Conservation (phyloP, 1,140 invertebrate species). For the Carposina sasakii region DNA sequence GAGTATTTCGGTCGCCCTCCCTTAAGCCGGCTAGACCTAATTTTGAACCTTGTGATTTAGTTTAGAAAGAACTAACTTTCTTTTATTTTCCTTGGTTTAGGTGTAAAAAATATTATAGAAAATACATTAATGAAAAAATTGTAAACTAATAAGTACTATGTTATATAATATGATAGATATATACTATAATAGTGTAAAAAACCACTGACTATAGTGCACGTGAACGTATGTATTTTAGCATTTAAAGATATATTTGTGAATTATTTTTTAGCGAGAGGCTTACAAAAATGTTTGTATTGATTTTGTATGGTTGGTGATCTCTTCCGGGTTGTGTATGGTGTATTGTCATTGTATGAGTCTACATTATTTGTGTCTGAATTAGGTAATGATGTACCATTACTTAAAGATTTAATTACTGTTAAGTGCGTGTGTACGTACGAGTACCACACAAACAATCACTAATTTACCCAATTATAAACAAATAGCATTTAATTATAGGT, state of each 20-base stretch:
- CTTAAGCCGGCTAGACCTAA: slow-evolving; percentile 19
- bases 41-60: slow-evolving; percentile 40
- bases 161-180: slow-evolving; percentile 5
- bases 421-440: no score
- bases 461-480: no score
- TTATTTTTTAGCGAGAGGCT: slow-evolving; percentile 10
- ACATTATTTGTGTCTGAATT: no score
- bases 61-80: slow-evolving; percentile 26
- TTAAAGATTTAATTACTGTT: no score
- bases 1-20: no score
- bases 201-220: slow-evolving; percentile 22
- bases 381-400: no score
- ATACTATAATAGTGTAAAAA: slow-evolving; percentile 20
- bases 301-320: slow-evolving; percentile 1
- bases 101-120: slow-evolving; percentile 40
- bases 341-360: no score
- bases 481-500: no score
- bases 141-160: slow-evolving; percentile 39
- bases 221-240: slow-evolving; percentile 29
- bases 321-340: no score
- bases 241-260: slow-evolving; percentile 32
- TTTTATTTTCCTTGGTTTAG: slow-evolving; percentile 32
- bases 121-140: slow-evolving; percentile 26
- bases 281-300: neutral
- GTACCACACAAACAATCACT: no score